phyloP scores from a whole-genome alignment of 2,113 vertebrate species.

The Cavia aperea region DNA sequence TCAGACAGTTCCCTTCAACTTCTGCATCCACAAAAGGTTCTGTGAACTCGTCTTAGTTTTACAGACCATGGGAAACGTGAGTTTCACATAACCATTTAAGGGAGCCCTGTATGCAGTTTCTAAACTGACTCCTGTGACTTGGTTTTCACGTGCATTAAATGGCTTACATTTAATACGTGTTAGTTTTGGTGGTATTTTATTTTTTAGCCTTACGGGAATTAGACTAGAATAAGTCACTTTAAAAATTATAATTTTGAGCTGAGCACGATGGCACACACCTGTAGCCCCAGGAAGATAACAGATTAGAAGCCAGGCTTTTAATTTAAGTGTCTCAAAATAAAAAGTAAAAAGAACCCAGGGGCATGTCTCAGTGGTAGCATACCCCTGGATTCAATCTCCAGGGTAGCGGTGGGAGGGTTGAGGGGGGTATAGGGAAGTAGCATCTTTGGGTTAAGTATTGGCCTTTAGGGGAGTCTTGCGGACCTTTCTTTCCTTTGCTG shows the following conservation, averaged over 20 bases:
- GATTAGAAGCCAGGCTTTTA: neutral
- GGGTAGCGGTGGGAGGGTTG: too few species aligned
- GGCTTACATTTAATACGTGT: neutral
- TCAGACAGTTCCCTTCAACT: conserved; percentile 12
- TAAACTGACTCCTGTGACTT: neutral
- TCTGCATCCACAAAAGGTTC: conserved; percentile 12
- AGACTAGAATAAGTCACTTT: neutral
- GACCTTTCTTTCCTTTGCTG: neutral
- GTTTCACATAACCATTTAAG: neutral
- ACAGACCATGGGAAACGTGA: neutral
- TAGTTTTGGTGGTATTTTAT: neutral
- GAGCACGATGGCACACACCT: neutral
- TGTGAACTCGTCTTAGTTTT: neutral
- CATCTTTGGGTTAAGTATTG: neutral
- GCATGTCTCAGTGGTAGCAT: neutral
- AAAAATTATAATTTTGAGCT: neutral
- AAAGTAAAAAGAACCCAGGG: neutral
- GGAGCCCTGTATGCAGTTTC: neutral
- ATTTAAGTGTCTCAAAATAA: neutral
- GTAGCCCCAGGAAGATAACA: neutral
- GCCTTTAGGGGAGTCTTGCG: neutral
- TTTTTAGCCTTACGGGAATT: neutral
- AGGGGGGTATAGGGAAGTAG: neutral
- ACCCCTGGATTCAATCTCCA: neutral
- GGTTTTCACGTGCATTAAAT: neutral